A percentile compares a stretch with the other conserved stretches of the same genome.
These are phyloP conservation scores for Achlya flavicornis DNA, from an alignment of 2,888 invertebrate species.

Conservation along the genomic window DNA sequence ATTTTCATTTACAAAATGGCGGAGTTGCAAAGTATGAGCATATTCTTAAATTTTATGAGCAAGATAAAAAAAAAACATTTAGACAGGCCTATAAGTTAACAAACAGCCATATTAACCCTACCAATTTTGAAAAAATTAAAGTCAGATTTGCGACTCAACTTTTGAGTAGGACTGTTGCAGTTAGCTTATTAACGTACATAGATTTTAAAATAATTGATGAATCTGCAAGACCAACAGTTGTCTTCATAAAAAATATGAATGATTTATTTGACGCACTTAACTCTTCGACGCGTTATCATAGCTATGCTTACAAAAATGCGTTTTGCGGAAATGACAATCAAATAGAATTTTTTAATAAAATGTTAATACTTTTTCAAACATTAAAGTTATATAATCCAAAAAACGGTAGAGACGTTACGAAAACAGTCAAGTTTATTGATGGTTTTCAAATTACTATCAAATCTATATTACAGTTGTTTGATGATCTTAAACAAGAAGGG, in stretches of 20 bases:
- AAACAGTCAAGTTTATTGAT: constrained; percentile 10
- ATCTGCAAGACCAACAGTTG: constrained; percentile 20
- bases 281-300: constrained; percentile 19
- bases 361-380: constrained; percentile 24
- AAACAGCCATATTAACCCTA: constrained; percentile 37
- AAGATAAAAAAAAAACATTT: constrained; percentile 29
- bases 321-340: constrained; percentile 26
- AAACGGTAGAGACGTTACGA: constrained; percentile 9
- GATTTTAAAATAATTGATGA: no score
- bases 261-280: constrained; percentile 30
- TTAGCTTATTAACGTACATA: constrained; percentile 27
- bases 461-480: constrained; percentile 19
- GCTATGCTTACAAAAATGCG: constrained; percentile 23
- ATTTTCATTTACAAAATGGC: constrained; percentile 34
- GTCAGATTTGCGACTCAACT: constrained; percentile 40
- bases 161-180: constrained; percentile 41
- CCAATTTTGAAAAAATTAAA: constrained; percentile 36
- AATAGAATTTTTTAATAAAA: constrained; percentile 25
- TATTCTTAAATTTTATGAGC: constrained; percentile 32
- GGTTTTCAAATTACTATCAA: constrained; percentile 19
- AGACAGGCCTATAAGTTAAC: constrained; percentile 40
- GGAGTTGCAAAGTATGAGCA: constrained; percentile 39
- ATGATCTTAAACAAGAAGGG: constrained; percentile 22
- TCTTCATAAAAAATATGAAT: constrained; percentile 27
- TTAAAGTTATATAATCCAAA: constrained; percentile 21